These are phyloP conservation scores for Eulimnadia texana DNA, from an alignment of 1,140 invertebrate genomes.

Conservation along the genomic window DNA sequence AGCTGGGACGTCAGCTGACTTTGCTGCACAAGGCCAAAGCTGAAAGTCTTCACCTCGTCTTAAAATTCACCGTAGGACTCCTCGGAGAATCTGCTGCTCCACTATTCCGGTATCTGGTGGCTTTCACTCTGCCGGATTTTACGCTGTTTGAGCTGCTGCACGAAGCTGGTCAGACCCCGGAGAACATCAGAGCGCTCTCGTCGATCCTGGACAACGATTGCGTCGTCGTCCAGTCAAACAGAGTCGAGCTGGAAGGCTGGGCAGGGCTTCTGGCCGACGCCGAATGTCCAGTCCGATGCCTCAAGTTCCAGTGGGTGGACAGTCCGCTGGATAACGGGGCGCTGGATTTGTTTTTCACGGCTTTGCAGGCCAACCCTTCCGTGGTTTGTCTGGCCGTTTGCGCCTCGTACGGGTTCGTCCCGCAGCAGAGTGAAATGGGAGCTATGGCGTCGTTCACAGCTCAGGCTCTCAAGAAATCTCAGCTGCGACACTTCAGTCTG, in stretches of 20 bases:
- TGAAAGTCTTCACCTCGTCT: constrained; percentile 6
- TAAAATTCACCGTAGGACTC: constrained; percentile 16
- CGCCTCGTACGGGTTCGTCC: constrained; percentile 5
- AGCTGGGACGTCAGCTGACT: neutral
- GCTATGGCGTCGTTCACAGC: constrained; percentile 6
- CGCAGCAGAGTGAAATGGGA: neutral
- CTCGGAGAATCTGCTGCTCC: constrained; percentile 9
- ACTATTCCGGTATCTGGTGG: neutral
- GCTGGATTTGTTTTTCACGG: constrained; percentile 6
- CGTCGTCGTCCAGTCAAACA: constrained; percentile 9
- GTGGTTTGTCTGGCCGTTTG: neutral
- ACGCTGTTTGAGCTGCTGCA: constrained; percentile 16
- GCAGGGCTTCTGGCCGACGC: constrained; percentile 8
- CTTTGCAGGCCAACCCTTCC: constrained; percentile 5
- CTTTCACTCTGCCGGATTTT: constrained; percentile 8
- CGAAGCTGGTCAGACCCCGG: constrained; percentile 6
- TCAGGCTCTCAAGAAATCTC: constrained; percentile 2
- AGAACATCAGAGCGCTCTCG: constrained; percentile 10
- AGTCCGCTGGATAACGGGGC: neutral
- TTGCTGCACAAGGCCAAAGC: neutral
- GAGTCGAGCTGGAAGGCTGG: constrained; percentile 17
- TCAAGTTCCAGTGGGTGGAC: constrained; percentile 12
- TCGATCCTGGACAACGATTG: constrained; percentile 11
- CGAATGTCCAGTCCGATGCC: constrained; percentile 9
- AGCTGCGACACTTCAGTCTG: constrained; percentile 6